Evolutionary conservation across 2,888 invertebrate species (phyloP), one percentile per base, ranked within the genome.

Genomic region (Dasysyrphus albostriatus): DNA sequence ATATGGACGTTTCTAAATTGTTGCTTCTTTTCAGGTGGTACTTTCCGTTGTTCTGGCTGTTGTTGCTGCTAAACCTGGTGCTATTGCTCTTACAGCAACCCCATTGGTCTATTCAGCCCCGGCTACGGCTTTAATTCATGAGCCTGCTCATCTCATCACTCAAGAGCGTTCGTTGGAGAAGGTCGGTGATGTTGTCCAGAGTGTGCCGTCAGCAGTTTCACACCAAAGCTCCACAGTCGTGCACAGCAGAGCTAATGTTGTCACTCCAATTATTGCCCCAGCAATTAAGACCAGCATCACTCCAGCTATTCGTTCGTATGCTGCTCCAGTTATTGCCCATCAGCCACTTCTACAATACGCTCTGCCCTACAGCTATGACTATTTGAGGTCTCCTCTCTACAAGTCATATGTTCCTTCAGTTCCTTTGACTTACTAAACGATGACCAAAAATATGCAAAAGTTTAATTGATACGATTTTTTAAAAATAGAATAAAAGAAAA

Each of bases 191-290:
- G 59, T 88, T 16, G 77, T 82, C 1, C 14, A 58, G 19, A 82
- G 82, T 56, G 63, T 83, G 42, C 89, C 89, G 9, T 88, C 89
- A 10, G 89, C 94, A 0, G 92, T 93, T 0, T 94, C 94, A 12
- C 94, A 94, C 73, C 94, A 94, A 88, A 93, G 93, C 61, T 93
- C 93, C 1, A 88, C 93, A 12, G 93, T 94, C 77, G 90, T 93
- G 6, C 93, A 92, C 77, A 90, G 92, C 29, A 91, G 92, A 0
- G 93, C 93, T 0, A 91, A 92, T 14, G 78, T 89, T 47, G 88
- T 89, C 34, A 88, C 89, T 14, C 88, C 88, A 67, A 72, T 89
- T 73, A 75, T 89, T 72, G 88, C 89, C 5, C 88, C 88, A 63
- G 88, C 75, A 0, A 70, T 88, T n/a, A 88, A 82, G 54, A 88